Conservation (phyloP, 2,113 vertebrate species). For the Bujurquina vittata region DNA sequence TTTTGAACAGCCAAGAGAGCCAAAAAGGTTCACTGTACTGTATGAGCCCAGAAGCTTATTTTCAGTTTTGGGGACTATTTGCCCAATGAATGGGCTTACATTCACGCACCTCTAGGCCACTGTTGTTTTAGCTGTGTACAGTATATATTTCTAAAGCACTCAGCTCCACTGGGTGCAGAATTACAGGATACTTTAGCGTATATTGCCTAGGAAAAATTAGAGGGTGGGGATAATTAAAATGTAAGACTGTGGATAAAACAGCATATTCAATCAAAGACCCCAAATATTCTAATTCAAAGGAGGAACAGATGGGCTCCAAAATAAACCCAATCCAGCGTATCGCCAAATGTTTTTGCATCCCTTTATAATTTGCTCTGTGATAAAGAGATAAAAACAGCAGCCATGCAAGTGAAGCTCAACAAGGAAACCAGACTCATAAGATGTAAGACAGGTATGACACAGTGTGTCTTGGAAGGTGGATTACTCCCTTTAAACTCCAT, state of each 20-base stretch:
- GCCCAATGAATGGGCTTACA: constrained; percentile 8
- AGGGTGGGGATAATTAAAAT: constrained; percentile 37
- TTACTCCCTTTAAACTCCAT: background rate
- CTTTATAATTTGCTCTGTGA: constrained; percentile 4
- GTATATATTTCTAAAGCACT: constrained; percentile 10
- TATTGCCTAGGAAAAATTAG: background rate
- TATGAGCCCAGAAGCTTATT: no score
- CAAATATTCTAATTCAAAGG: constrained; percentile 4
- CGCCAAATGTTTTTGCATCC: background rate
- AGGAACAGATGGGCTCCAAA: constrained; percentile 51
- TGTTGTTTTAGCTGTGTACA: constrained; percentile 19
- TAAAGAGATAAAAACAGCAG: constrained; percentile 1
- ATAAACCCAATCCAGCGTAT: constrained; percentile 15
- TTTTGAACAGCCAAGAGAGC: background rate
- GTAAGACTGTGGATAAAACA: constrained; percentile 29
- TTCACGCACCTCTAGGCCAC: background rate
- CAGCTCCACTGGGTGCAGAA: constrained; percentile 16
- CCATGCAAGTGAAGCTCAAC: background rate
- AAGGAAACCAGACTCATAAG: background rate
- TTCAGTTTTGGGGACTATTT: background rate
- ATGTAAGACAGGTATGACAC: background rate
- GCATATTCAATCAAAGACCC: constrained; percentile 55
- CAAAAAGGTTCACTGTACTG: background rate
- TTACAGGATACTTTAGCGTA: constrained; percentile 17
- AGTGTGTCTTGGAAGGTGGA: background rate